Evolutionary conservation across 2,113 vertebrate species (phyloP), one percentile per base, ranked within the genome.

Genomic region (Hyla sarda): DNA sequence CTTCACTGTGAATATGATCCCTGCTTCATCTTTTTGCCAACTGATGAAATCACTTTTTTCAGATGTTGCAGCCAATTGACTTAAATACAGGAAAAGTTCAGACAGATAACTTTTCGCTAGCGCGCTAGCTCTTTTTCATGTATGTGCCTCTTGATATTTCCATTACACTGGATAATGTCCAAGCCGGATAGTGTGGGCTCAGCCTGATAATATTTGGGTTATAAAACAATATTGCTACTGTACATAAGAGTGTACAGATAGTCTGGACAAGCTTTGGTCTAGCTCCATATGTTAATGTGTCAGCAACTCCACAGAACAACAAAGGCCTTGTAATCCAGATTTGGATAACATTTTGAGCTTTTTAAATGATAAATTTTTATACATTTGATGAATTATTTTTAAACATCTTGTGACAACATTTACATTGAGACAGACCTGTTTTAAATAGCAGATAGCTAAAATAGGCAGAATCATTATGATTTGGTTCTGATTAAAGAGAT

Each of bases 121-220:
- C 12, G 28, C 76, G 13, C 13, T 10, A 3, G 9, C 12, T 45
- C 62, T 45, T 71, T 77, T 56, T 71, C 23, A 69, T 85, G 47
- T 79, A 58, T 25, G 60, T 30, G 47, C 21, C 75, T 48, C 28
- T 25, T 48, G 52, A 41, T 74, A 62, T 82, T 74, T 74, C 78
- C 78, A 81, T 73, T 62, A 5, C 17, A 10, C 23, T 81, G 78
- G 85, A 48, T 11, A 9, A 10, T 3, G 1, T 47, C 77, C 85
- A 73, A 32, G 52, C 32, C 28, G 69, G 85, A 87, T 82, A 45
- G 56, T 25, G 76, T 73, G 78, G 84, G 77, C 60, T 77, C 50
- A 62, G 54, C 48, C 28, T 73, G 85, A 87, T 87, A 86, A 60
- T 73, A 47, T 73, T 81, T 45, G 47, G 78, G 76, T 32, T 81